These are phyloP conservation scores for Nyctalus aviator DNA, from an alignment of 2,797 vertebrate genomes.

Conservation along the genomic window DNA sequence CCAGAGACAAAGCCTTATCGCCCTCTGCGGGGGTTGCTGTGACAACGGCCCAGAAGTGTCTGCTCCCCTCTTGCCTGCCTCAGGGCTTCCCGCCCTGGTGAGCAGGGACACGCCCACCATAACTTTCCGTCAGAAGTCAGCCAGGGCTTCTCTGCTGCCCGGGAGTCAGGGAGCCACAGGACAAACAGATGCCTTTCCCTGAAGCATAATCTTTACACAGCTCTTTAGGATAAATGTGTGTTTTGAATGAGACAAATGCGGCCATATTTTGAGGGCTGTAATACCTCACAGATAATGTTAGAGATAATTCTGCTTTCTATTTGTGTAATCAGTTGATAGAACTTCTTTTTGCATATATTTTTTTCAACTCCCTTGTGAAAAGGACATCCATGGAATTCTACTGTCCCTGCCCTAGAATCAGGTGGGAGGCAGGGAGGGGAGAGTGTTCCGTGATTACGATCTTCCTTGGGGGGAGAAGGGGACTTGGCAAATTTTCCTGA, in stretches of 20 bases:
- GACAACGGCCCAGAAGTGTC: background rate
- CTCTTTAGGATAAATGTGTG: background rate
- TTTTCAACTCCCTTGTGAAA: background rate
- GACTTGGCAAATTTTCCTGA: background rate
- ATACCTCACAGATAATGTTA: constrained; percentile 8
- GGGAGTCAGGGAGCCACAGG: background rate
- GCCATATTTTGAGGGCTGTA: background rate
- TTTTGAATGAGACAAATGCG: background rate
- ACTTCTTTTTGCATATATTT: background rate
- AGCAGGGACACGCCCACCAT: background rate
- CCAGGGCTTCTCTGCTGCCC: background rate
- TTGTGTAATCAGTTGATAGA: background rate
- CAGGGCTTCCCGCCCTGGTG: background rate
- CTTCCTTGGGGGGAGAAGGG: background rate
- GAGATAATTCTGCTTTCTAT: background rate
- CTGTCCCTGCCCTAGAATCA: background rate
- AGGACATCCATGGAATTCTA: background rate
- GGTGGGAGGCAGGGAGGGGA: background rate
- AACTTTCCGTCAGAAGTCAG: background rate
- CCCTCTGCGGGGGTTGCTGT: background rate
- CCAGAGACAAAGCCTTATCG: background rate
- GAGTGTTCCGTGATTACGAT: background rate
- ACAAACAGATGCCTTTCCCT: background rate
- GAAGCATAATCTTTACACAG: background rate
- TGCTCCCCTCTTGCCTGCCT: background rate